phyloP scores from a whole-genome alignment of 2,888 invertebrate genomes.

The Drosophila fungiperda region DNA sequence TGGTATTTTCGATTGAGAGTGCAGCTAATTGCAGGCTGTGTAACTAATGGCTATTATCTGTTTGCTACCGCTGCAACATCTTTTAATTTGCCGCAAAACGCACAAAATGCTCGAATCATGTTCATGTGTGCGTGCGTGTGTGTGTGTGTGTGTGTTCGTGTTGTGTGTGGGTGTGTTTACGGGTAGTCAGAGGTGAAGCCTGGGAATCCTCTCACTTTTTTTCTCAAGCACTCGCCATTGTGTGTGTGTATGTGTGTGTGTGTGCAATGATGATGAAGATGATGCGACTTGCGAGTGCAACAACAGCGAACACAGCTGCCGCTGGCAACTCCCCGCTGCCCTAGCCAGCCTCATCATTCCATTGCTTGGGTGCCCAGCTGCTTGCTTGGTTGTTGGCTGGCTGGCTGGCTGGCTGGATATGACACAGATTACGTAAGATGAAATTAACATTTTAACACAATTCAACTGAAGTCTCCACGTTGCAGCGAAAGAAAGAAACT shows the following conservation, averaged over 20 bases:
- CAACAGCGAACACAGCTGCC: conserved; percentile 27
- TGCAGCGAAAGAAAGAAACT: conserved; percentile 40
- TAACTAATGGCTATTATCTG: conserved; percentile 39
- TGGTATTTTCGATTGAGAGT: neutral
- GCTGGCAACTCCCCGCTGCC: conserved; percentile 12
- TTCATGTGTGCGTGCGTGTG: conserved; percentile 3
- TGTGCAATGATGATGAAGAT: conserved; percentile 69
- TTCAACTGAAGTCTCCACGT: conserved; percentile 60
- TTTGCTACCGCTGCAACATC: conserved; percentile 53
- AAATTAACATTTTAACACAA: conserved; percentile 82
- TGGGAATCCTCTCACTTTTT: conserved; percentile 85
- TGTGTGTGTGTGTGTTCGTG: conserved; percentile 12
- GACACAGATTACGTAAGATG: conserved; percentile 79
- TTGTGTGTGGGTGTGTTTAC: conserved; percentile 51
- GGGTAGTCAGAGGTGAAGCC: conserved; percentile 55
- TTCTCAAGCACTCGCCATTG: conserved; percentile 65
- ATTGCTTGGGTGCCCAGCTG: neutral
- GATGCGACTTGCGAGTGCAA: conserved; percentile 50
- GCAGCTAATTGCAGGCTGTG: conserved; percentile 66
- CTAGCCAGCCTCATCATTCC: neutral
- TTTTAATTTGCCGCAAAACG: conserved; percentile 80
- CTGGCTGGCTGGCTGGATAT: conserved; percentile 63
- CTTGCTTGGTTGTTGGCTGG: neutral
- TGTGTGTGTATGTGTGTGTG: conserved; percentile 35
- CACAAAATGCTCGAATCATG: conserved; percentile 60